Evolutionary conservation across 2,888 invertebrate species (phyloP).

Genomic region (Horisme vitalbata): DNA sequence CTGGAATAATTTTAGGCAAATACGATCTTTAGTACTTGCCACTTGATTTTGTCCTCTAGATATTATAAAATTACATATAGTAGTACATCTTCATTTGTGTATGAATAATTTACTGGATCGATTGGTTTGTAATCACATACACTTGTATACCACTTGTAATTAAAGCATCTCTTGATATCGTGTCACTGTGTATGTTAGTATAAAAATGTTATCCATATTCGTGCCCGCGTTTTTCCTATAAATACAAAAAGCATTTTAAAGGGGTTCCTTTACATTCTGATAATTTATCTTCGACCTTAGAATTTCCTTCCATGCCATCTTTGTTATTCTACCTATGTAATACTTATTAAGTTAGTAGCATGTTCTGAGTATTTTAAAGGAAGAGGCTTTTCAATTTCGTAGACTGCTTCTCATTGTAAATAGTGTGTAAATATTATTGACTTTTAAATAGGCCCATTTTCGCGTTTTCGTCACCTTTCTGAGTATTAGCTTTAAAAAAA

Average conservation of each 20-base stretch:
- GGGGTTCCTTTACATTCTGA: constrained; percentile 13
- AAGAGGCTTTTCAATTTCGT: constrained; percentile 55
- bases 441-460: constrained; percentile 20
- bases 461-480: not conserved
- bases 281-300: constrained; percentile 32
- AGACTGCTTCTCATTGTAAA: constrained; percentile 58
- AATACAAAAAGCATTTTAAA: constrained; percentile 10
- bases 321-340: constrained; percentile 3
- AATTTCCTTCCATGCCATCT: constrained; percentile 24
- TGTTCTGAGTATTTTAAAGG: constrained; percentile 43
- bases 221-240: constrained; percentile 7
- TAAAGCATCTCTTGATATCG: constrained; percentile 17
- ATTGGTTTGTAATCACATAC: no score
- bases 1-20: constrained; percentile 7
- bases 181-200: constrained; percentile 15
- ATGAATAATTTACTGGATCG: no score
- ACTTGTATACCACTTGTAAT: constrained; percentile 15
- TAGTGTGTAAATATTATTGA: constrained; percentile 51
- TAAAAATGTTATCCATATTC: constrained; percentile 15
- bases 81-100: constrained; percentile 3
- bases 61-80: no score
- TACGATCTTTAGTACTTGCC: constrained; percentile 2
- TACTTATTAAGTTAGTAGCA: constrained; percentile 10
- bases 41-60: constrained; percentile 6
- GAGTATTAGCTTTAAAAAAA: not conserved